Evolutionary conservation across 2,888 invertebrate genomes (phyloP).

Genomic region (Rutpela maculata): DNA sequence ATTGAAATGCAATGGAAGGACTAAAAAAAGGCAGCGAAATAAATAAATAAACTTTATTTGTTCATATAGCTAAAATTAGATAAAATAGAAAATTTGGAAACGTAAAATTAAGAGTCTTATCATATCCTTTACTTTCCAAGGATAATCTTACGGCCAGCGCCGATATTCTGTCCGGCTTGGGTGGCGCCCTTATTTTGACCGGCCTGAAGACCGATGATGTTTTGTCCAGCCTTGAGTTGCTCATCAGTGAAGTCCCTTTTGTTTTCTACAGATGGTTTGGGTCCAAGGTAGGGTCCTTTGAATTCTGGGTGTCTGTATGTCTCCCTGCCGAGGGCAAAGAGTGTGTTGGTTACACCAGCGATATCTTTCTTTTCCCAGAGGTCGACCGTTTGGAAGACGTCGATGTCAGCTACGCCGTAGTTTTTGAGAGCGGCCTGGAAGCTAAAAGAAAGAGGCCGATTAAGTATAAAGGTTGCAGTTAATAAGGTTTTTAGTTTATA

Average conservation of each 20-base stretch:
- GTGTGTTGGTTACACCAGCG: constrained; percentile 87
- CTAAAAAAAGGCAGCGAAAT: constrained; percentile 22
- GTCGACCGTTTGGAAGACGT: constrained; percentile 98
- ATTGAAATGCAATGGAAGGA: not conserved
- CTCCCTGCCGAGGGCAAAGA: constrained; percentile 87
- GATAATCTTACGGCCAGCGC: constrained; percentile 92
- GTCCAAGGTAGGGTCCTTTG: constrained; percentile 91
- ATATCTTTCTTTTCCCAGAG: constrained; percentile 96
- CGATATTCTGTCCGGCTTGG: constrained; percentile 93
- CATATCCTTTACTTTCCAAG: constrained; percentile 84
- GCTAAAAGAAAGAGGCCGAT: constrained; percentile 70
- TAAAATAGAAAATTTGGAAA: constrained; percentile 50
- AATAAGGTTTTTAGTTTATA: too few relatives aligned
- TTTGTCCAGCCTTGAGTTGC: constrained; percentile 90
- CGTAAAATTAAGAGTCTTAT: constrained; percentile 37
- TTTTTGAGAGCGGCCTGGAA: constrained; percentile 91
- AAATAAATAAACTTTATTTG: constrained; percentile 56
- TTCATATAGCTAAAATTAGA: constrained; percentile 54
- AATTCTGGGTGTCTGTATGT: constrained; percentile 68
- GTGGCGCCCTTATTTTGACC: constrained; percentile 97
- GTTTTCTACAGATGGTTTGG: constrained; percentile 95
- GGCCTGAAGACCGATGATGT: constrained; percentile 94
- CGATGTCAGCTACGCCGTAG: constrained; percentile 93
- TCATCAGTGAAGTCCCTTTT: constrained; percentile 96
- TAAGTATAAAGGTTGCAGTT: not conserved